Evolutionary conservation across 1,140 invertebrate species (phyloP).

Genomic region (Lamellibrachia luymesi): DNA sequence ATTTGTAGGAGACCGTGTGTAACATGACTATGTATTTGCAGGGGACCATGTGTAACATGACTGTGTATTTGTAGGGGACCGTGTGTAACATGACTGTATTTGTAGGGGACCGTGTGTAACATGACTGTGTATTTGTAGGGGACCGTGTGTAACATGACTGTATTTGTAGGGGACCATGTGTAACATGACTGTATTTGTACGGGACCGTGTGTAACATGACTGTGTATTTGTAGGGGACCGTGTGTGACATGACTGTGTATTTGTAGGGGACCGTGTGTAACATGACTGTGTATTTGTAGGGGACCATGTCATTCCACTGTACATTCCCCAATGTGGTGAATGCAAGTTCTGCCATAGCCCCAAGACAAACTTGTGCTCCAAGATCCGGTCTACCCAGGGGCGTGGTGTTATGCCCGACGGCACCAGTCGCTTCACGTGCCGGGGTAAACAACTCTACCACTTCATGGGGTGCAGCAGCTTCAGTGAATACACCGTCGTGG

Average conservation of each 20-base stretch:
- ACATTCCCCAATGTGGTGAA: constrained; percentile 92
- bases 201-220: no score
- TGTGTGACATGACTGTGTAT: no score
- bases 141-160: no score
- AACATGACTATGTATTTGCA: no score
- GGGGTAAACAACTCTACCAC: constrained; percentile 85
- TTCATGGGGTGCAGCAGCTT: constrained; percentile 99
- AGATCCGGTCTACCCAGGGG: constrained; percentile 78
- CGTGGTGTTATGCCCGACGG: constrained; percentile 92
- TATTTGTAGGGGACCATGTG: no score
- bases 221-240: no score
- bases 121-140: neutral
- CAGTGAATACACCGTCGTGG: constrained; percentile 95
- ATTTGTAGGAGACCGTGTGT: no score
- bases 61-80: neutral
- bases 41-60: no score
- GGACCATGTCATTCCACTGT: constrained; percentile 94
- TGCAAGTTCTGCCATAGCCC: constrained; percentile 95
- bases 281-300: constrained; percentile 61
- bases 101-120: neutral
- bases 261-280: neutral
- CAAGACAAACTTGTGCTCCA: constrained; percentile 96
- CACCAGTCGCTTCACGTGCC: constrained; percentile 81
- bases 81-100: constrained; percentile 2
- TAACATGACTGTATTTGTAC: no score